Evolutionary conservation across 2,113 vertebrate genomes (phyloP).

Genomic region (Chaenocephalus aceratus): DNA sequence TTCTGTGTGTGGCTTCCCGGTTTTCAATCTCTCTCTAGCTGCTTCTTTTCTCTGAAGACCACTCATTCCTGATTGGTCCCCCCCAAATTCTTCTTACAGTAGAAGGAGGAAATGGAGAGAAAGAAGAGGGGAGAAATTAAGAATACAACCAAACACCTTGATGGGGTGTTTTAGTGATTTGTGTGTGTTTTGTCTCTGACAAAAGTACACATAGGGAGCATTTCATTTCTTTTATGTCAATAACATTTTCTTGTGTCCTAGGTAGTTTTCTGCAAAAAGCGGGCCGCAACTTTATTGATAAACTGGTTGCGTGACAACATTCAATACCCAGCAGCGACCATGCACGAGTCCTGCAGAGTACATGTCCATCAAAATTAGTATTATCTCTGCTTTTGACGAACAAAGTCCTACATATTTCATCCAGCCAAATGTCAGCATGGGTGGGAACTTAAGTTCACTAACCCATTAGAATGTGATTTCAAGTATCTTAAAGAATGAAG

Average conservation of each 20-base stretch:
- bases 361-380: conserved; percentile 33
- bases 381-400: conserved; percentile 37
- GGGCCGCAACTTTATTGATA: background rate
- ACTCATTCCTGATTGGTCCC: conserved; percentile 8
- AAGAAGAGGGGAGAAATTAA: background rate
- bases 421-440: conserved; percentile 53
- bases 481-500: conserved; percentile 68
- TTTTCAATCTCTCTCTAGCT: conserved; percentile 28
- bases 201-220: conserved; percentile 28
- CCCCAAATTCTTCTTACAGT: background rate
- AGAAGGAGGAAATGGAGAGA: background rate
- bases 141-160: conserved; percentile 1
- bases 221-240: conserved; percentile 32
- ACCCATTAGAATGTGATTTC: conserved; percentile 65
- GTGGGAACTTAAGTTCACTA: background rate
- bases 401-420: conserved; percentile 36
- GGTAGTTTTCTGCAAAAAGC: conserved; percentile 6
- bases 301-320: background rate
- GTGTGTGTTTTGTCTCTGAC: conserved; percentile 5
- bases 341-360: conserved; percentile 40
- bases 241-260: background rate
- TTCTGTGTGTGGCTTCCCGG: conserved; percentile 49
- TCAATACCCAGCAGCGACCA: background rate
- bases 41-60: conserved; percentile 13
- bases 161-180: background rate